These are phyloP conservation scores for Sorex fumeus DNA, from an alignment of 2,113 vertebrate genomes.

Conservation along the genomic window DNA sequence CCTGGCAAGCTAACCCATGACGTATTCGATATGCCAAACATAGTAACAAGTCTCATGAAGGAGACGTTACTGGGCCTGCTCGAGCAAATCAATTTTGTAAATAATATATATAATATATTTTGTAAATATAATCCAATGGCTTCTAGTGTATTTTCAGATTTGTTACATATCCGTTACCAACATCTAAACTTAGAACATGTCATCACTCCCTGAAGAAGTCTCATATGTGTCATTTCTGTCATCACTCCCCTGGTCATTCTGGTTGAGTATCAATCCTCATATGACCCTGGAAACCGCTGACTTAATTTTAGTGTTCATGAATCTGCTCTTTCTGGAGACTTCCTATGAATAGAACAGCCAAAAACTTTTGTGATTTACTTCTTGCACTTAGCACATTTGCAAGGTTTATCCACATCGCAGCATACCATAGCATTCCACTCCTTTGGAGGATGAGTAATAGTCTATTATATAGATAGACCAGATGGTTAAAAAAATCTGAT, in stretches of 20 bases:
- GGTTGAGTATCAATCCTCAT: background rate
- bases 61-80: too few species aligned
- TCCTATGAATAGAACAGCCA: background rate
- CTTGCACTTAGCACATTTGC: conserved; percentile 26
- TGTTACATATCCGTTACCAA: background rate
- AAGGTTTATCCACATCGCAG: background rate
- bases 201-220: background rate
- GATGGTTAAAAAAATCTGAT: background rate
- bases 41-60: too few species aligned
- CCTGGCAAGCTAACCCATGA: too few species aligned
- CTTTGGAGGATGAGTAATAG: background rate
- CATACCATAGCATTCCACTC: background rate
- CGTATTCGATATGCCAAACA: too few species aligned
- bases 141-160: background rate
- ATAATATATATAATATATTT: too few species aligned
- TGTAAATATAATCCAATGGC: background rate
- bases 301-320: conserved; percentile 4
- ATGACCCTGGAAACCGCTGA: background rate
- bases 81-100: too few species aligned
- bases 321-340: conserved; percentile 22
- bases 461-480: background rate
- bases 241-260: too few species aligned
- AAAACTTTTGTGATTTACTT: background rate
- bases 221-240: too few species aligned
- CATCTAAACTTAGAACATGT: conserved; percentile 42